Evolutionary conservation across 2,113 vertebrate genomes (phyloP).

Genomic region (Apteryx owenii): DNA sequence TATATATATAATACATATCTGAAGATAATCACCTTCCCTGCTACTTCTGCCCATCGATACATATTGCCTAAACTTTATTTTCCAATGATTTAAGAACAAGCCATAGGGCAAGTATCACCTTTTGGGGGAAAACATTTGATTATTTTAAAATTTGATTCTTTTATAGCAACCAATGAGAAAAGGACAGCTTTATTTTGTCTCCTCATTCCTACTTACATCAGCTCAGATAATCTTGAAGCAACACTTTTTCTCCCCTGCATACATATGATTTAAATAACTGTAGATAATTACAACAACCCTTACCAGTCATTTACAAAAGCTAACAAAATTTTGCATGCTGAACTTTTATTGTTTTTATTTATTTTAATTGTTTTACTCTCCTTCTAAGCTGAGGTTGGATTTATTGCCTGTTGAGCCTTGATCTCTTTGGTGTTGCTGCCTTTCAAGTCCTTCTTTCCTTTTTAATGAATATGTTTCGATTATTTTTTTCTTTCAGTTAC

Average conservation of each 20-base stretch:
- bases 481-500: not conserved
- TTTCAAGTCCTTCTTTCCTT: not conserved
- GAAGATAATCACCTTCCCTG: not conserved
- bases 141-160: too few relatives aligned
- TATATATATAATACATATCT: not conserved
- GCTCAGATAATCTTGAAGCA: not conserved
- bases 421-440: not conserved
- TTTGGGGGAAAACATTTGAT: not conserved
- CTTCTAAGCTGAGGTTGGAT: not conserved
- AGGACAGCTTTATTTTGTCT: not conserved
- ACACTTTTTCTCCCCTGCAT: not conserved
- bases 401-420: not conserved
- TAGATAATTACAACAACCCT: not conserved
- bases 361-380: not conserved
- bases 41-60: not conserved
- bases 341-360: not conserved
- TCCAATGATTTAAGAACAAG: not conserved
- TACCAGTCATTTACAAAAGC: not conserved
- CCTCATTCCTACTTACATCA: not conserved
- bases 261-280: not conserved
- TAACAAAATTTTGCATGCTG: not conserved
- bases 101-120: not conserved
- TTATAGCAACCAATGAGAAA: not conserved
- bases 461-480: not conserved
- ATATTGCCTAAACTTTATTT: not conserved